A percentile compares a stretch with the other conserved stretches of the same genome.
These are phyloP conservation scores for Diachasmimorpha longicaudata DNA, from an alignment of 1,140 invertebrate species.

Conservation along the genomic window DNA sequence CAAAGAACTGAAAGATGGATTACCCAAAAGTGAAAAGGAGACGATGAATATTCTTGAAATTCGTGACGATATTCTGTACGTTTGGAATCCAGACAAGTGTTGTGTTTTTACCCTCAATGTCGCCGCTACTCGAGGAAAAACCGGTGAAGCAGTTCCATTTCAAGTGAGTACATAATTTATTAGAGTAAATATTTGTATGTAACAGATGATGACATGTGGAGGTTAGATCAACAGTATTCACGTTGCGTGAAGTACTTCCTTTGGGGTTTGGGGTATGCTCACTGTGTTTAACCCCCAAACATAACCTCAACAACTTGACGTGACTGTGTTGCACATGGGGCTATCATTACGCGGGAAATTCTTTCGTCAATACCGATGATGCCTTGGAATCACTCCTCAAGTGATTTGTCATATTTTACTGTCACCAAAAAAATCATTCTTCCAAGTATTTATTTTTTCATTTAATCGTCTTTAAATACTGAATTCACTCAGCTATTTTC, in stretches of 20 bases:
- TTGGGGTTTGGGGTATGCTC: too few species aligned
- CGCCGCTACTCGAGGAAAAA: constrained; percentile 63
- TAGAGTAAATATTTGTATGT: not conserved
- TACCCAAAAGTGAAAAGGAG: constrained; percentile 65
- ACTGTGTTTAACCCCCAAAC: not conserved
- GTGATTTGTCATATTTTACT: not conserved
- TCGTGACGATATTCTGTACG: constrained; percentile 69
- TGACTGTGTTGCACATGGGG: not conserved
- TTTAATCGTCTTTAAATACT: too few species aligned
- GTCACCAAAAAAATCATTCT: too few species aligned
- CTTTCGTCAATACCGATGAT: constrained; percentile 38
- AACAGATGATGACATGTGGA: too few species aligned
- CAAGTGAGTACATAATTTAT: constrained; percentile 61
- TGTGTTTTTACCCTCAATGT: constrained; percentile 69
- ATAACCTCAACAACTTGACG: not conserved
- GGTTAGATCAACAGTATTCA: too few species aligned
- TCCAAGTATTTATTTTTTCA: too few species aligned
- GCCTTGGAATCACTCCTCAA: too few species aligned
- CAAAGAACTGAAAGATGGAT: constrained; percentile 62
- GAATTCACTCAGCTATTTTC: too few species aligned
- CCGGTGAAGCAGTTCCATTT: constrained; percentile 60
- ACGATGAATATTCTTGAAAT: constrained; percentile 69
- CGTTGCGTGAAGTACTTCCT: too few species aligned
- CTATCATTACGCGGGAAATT: not conserved
- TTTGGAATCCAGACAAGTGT: constrained; percentile 69